These are phyloP conservation scores for Tympanoctomys barrerae DNA, from an alignment of 2,797 vertebrate species.

Conservation along the genomic window DNA sequence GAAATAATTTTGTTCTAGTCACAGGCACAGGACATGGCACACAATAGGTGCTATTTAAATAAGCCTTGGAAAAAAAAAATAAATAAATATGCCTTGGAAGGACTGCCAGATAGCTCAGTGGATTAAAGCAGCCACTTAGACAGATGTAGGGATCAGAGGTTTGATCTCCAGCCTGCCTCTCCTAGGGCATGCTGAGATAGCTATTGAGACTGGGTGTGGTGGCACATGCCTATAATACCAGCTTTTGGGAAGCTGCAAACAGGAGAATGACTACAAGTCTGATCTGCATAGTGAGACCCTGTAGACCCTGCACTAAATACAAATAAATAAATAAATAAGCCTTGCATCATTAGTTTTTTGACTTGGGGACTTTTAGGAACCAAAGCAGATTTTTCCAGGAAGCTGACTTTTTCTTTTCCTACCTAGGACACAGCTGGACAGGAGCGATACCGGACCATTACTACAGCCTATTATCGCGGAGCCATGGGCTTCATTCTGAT, in stretches of 20 bases:
- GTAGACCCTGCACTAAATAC: no score
- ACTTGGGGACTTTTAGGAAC: not conserved
- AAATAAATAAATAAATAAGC: not conserved
- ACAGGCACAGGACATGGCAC: not conserved
- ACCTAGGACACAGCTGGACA: slow-evolving; percentile 97
- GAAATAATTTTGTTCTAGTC: slow-evolving; percentile 55
- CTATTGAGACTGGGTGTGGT: no score
- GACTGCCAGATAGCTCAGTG: no score
- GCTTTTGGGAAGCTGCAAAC: no score
- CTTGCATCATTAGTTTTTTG: slow-evolving; percentile 45
- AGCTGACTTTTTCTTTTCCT: slow-evolving; percentile 69
- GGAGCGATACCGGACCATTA: slow-evolving; percentile 97
- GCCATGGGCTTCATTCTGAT: slow-evolving; percentile 99
- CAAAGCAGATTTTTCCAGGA: slow-evolving; percentile 63
- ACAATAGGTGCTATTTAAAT: slow-evolving; percentile 20
- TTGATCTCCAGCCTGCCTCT: no score
- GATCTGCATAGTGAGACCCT: no score
- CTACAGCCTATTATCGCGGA: slow-evolving; percentile 97
- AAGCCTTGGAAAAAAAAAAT: not conserved
- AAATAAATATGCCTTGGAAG: no score
- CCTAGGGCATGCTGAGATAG: no score
- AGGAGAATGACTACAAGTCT: no score
- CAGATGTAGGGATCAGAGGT: no score
- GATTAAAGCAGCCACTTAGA: no score
- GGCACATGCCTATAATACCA: no score